Percentiles rank a stretch among this genome's conserved stretches.
phyloP scores from a whole-genome alignment of 2,888 invertebrate genomes.

The Sthenelais limicola region DNA sequence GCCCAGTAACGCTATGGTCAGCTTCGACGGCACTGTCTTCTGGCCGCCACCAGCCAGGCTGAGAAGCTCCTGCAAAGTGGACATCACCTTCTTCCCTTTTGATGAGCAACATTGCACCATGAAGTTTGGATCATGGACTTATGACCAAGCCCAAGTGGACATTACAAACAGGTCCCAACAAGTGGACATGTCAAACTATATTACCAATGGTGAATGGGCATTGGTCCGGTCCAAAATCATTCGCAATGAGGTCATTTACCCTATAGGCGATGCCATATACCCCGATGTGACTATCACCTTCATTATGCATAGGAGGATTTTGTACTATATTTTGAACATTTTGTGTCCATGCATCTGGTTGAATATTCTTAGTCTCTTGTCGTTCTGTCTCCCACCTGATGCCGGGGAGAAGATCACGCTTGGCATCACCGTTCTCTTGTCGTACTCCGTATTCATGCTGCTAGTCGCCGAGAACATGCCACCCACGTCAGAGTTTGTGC shows the following conservation, averaged over 20 bases:
- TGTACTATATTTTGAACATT: constrained; percentile 71
- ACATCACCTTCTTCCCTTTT: constrained; percentile 71
- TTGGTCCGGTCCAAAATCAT: constrained; percentile 58
- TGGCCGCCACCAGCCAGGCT: constrained; percentile 77
- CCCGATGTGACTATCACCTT: constrained; percentile 74
- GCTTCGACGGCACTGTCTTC: constrained; percentile 74
- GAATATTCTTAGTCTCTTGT: constrained; percentile 72
- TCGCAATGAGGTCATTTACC: constrained; percentile 65
- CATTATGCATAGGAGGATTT: constrained; percentile 72
- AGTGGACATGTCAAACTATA: constrained; percentile 63
- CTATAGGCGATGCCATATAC: constrained; percentile 62
- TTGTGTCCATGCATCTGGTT: constrained; percentile 74
- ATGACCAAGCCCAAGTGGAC: constrained; percentile 70
- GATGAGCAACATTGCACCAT: constrained; percentile 67
- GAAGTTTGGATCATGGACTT: constrained; percentile 71
- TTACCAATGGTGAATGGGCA: constrained; percentile 69
- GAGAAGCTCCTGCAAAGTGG: constrained; percentile 75
- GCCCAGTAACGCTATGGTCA: constrained; percentile 75
- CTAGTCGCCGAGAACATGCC: constrained; percentile 74
- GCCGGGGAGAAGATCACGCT: constrained; percentile 74
- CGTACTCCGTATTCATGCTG: constrained; percentile 74
- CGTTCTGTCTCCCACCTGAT: constrained; percentile 73
- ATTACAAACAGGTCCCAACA: constrained; percentile 68
- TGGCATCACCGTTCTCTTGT: constrained; percentile 73
- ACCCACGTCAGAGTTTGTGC: constrained; percentile 74